Conservation (phyloP, 2,888 invertebrate species). For the Thera britannica region DNA sequence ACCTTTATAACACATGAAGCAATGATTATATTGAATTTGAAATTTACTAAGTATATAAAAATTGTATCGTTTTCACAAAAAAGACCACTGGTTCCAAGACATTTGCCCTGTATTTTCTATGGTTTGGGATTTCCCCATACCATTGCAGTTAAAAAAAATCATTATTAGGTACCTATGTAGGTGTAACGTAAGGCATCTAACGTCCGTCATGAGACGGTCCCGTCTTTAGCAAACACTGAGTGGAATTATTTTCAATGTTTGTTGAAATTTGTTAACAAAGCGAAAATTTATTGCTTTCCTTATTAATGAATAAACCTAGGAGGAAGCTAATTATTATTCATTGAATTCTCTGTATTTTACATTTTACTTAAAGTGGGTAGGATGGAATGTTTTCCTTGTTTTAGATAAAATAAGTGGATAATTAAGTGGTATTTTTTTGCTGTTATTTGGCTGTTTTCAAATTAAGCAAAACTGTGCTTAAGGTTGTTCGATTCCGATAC, state of each 20-base stretch:
- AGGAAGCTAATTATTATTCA: constrained; percentile 23
- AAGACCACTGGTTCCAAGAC: too few species aligned
- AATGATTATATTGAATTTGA: too few species aligned
- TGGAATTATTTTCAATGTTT: constrained; percentile 13
- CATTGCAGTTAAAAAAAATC: too few species aligned
- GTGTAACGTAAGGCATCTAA: not conserved
- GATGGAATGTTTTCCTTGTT: constrained; percentile 25
- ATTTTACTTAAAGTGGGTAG: constrained; percentile 3
- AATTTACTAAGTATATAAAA: too few species aligned
- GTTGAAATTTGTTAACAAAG: constrained; percentile 17
- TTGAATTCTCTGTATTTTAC: constrained; percentile 4
- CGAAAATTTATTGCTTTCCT: constrained; percentile 16
- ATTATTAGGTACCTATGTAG: too few species aligned
- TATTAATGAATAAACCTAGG: constrained; percentile 9
- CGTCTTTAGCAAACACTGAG: not conserved
- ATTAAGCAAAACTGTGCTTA: too few species aligned
- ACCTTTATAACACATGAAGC: too few species aligned
- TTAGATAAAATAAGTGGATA: not conserved
- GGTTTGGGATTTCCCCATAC: too few species aligned
- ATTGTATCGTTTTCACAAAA: too few species aligned
- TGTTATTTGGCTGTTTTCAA: too few species aligned
- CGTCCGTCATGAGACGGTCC: not conserved
- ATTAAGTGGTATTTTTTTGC: not conserved
- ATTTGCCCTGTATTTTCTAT: too few species aligned
- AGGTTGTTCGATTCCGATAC: too few species aligned